Percentiles rank a stretch among this genome's conserved stretches.
phyloP scores from a whole-genome alignment of 2,888 invertebrate species.

The Tanytarsus gracilentus region DNA sequence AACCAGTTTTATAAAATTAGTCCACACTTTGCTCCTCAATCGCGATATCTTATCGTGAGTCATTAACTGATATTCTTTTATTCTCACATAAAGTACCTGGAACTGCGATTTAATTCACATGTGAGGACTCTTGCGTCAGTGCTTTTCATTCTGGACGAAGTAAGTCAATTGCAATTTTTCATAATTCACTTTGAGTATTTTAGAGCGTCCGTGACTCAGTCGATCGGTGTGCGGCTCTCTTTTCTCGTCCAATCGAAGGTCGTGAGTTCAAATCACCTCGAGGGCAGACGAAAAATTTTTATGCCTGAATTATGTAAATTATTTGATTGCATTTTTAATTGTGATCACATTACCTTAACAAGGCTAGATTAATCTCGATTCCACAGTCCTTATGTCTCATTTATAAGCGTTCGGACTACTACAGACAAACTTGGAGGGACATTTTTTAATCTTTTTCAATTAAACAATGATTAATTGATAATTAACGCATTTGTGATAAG shows the following conservation, averaged over 20 bases:
- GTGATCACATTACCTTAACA: background rate
- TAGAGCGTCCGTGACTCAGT: too few relatives aligned
- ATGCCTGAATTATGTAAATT: conserved; percentile 18
- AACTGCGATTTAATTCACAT: conserved; percentile 61
- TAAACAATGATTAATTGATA: too few relatives aligned
- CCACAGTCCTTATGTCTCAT: conserved; percentile 22
- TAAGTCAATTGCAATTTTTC: conserved; percentile 40
- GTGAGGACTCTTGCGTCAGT: conserved; percentile 66
- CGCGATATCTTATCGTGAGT: conserved; percentile 5
- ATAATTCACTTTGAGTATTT: background rate
- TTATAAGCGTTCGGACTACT: conserved; percentile 19
- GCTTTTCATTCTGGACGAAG: conserved; percentile 71
- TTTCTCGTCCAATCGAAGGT: too few relatives aligned
- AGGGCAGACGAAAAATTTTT: background rate
- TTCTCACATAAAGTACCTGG: conserved; percentile 57
- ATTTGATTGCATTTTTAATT: background rate
- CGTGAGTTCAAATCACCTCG: conserved; percentile 5
- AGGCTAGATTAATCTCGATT: conserved; percentile 28
- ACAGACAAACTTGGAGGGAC: conserved; percentile 30
- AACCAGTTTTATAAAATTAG: background rate
- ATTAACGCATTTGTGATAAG: too few relatives aligned
- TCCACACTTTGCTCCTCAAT: background rate
- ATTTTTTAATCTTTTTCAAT: conserved; percentile 21
- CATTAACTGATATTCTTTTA: conserved; percentile 33
- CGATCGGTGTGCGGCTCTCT: too few relatives aligned